Conservation (phyloP, 2,113 vertebrate genomes). For the Furnarius figulus region DNA sequence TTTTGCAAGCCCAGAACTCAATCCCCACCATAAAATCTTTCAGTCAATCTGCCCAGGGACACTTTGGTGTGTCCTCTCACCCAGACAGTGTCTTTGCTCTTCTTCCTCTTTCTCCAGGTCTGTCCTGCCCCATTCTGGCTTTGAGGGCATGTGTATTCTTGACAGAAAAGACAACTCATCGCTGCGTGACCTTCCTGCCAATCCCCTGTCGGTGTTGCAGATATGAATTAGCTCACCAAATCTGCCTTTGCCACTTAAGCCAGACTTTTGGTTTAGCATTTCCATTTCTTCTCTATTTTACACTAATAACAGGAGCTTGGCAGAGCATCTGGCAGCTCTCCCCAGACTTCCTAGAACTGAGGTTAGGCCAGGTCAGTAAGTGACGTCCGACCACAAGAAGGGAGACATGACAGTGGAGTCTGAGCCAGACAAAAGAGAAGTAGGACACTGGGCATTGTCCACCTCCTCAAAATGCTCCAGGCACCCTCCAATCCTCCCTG, state of each 20-base stretch:
- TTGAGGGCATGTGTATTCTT: background rate
- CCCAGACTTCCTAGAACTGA: background rate
- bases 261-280: background rate
- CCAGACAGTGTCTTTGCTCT: background rate
- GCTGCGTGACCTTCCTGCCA: background rate
- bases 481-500: background rate
- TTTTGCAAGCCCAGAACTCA: background rate
- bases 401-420: background rate
- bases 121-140: background rate
- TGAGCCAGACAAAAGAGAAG: background rate
- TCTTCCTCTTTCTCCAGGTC: background rate
- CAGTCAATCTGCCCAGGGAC: background rate
- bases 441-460: background rate
- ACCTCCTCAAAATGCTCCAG: background rate
- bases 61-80: background rate
- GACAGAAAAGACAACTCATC: background rate
- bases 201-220: background rate
- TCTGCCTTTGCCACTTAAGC: background rate
- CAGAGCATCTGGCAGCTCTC: background rate
- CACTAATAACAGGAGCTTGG: background rate
- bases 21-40: background rate
- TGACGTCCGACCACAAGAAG: background rate
- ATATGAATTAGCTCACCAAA: background rate
- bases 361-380: background rate
- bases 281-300: background rate